Base-by-base conservation (phyloP, 2,797 vertebrate genomes). In the Sebastes elongatus region DNA sequence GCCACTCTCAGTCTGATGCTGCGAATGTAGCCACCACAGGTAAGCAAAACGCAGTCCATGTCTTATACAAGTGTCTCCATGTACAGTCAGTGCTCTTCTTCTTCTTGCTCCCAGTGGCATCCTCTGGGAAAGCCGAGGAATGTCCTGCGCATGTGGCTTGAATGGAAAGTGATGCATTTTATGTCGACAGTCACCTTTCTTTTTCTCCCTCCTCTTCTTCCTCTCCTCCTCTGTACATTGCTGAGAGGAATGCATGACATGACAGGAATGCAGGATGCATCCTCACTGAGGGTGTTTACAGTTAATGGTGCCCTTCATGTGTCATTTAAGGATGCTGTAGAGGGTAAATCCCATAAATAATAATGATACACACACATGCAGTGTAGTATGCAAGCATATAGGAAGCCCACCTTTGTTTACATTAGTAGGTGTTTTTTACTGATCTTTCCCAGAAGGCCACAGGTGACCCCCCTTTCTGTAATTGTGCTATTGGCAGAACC, bases 1-100 rank as follows among this genome's bases (percentile, higher is more conserved):
- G 80, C 86, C 92, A 88, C 71, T 76, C 91, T 42, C 38, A 42
- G 85, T 83, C 92, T 78, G 92, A 95, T 82, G 88, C 94, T 85
- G 82, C 91, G 53, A 84, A 90, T 71, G 93, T 90, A 64, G 91
- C 94, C 78, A 55, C 74, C 83, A 88, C 95, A 96, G 96, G 96
- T 96, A 95, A 96, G 88, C 68, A 18, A 18, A 20, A 46, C 16
- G 10, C 59, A 16, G 56, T 16, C 57, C 72, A 56, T 62, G 78
- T 78, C 73, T 23, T 62, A 56, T 23, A 27, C 80, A 71, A 82
- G 72, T 81, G 73, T 84, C 69, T 76, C 63, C 78, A 82, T 82
- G 82, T 85, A 76, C 68, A 53, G 64, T 56, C 68, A 53, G 64
- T 56, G 6, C 66, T 5, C 53, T 8, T 33, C 3, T 10, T 5